phyloP scores from a whole-genome alignment of 2,888 invertebrate species.

The Noctua comes region DNA sequence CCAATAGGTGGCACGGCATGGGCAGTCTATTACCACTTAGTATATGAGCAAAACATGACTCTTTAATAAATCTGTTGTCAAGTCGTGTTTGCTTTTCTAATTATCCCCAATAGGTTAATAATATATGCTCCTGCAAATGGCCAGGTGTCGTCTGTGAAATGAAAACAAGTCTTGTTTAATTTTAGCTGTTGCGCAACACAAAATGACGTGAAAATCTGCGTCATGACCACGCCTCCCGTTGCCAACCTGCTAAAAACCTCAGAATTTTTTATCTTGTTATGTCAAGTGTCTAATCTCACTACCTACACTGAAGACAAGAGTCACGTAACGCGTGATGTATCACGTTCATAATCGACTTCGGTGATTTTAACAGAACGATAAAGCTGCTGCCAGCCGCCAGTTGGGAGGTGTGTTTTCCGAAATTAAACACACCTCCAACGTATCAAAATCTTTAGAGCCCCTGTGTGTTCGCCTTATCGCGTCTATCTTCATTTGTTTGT shows the following conservation, averaged over 20 bases:
- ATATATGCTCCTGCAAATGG: conserved; percentile 45
- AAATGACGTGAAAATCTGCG: conserved; percentile 75
- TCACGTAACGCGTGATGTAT: conserved; percentile 47
- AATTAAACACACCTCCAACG: conserved; percentile 33
- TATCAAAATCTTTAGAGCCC: not conserved
- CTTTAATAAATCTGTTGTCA: conserved; percentile 34
- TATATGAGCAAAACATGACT: conserved; percentile 28
- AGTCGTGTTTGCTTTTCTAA: conserved; percentile 51
- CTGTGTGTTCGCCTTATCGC: conserved; percentile 2
- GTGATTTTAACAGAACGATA: conserved; percentile 28
- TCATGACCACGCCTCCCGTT: conserved; percentile 86
- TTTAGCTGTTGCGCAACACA: conserved; percentile 73
- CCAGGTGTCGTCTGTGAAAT: conserved; percentile 46
- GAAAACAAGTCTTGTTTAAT: conserved; percentile 62
- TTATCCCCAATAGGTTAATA: conserved; percentile 46
- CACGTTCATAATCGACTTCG: conserved; percentile 41
- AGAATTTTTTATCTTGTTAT: conserved; percentile 69
- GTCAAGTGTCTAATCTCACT: conserved; percentile 57
- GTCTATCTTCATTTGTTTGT: not conserved
- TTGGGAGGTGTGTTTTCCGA: conserved; percentile 41
- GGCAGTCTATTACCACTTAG: conserved; percentile 7
- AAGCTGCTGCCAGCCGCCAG: conserved; percentile 37
- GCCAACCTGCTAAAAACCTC: conserved; percentile 70
- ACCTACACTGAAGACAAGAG: conserved; percentile 40
- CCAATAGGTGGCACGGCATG: conserved; percentile 14